phyloP scores from a whole-genome alignment of 2,113 vertebrate species.

The Oryzias melastigma region DNA sequence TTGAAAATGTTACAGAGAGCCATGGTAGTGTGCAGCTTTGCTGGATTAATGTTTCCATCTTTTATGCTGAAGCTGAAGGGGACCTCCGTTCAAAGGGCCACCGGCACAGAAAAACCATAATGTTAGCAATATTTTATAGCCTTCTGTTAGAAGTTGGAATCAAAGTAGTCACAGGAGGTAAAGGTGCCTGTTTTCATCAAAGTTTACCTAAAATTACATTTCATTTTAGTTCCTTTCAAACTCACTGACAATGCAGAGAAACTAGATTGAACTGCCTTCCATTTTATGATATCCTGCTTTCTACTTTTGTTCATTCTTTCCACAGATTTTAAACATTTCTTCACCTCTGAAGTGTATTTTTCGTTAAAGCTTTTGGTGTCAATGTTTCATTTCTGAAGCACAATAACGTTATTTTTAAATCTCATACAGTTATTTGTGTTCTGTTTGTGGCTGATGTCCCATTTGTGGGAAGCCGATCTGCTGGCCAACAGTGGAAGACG shows the following conservation, averaged over 20 bases:
- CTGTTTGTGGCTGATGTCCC: slow-evolving; percentile 61
- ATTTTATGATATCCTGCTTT: slow-evolving; percentile 29
- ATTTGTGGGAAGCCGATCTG: slow-evolving; percentile 16
- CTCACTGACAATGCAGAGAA: not conserved
- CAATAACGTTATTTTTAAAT: slow-evolving; percentile 51
- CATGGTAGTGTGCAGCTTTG: slow-evolving; percentile 14
- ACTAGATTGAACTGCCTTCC: slow-evolving; percentile 9
- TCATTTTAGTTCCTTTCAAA: slow-evolving; percentile 2
- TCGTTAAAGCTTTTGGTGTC: slow-evolving; percentile 10
- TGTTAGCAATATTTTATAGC: slow-evolving; percentile 46
- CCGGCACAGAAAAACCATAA: slow-evolving; percentile 24
- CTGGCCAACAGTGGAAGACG: slow-evolving; percentile 34
- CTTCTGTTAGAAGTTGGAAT: slow-evolving; percentile 15
- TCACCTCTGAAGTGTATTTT: slow-evolving; percentile 29
- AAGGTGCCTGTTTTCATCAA: not conserved
- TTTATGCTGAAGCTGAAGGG: slow-evolving; percentile 33
- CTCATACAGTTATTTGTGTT: slow-evolving; percentile 64
- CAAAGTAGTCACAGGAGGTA: slow-evolving; percentile 1
- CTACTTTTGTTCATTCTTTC: slow-evolving; percentile 2
- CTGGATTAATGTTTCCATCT: slow-evolving; percentile 44
- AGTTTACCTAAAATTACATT: not conserved
- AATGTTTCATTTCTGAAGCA: slow-evolving; percentile 42
- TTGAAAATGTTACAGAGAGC: slow-evolving; percentile 45
- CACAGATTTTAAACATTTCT: not conserved
- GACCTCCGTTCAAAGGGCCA: slow-evolving; percentile 36